Conservation (phyloP, 1,140 invertebrate genomes). For the Ylistrum balloti region DNA sequence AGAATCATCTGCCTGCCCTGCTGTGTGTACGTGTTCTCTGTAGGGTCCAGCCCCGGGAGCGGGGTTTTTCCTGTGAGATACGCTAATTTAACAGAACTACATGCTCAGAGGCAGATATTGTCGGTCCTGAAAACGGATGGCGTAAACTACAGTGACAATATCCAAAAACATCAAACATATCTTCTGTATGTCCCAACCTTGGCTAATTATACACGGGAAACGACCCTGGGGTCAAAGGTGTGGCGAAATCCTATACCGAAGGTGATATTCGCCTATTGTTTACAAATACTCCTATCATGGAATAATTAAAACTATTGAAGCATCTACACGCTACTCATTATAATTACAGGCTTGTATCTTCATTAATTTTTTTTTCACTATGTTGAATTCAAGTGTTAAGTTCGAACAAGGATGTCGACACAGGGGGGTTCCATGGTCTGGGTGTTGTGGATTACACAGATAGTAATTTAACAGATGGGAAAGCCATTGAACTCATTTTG, state of each 20-base stretch:
- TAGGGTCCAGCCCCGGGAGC: slow-evolving; percentile 10
- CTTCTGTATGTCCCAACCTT: neutral
- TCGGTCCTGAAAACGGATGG: neutral
- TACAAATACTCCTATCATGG: neutral
- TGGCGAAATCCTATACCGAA: neutral
- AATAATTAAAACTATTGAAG: neutral
- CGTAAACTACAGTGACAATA: neutral
- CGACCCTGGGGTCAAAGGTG: neutral
- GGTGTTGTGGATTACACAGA: neutral
- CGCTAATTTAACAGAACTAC: neutral
- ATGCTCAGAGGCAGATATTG: neutral
- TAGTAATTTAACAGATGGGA: slow-evolving; percentile 15
- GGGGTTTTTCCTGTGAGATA: neutral
- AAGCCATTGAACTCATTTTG: slow-evolving; percentile 33
- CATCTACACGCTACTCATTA: neutral
- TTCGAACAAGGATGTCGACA: neutral
- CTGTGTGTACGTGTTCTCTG: neutral
- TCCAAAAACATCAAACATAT: neutral
- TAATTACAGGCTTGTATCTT: slow-evolving; percentile 20
- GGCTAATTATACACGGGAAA: slow-evolving; percentile 1
- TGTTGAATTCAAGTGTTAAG: neutral
- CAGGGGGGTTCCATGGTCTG: neutral
- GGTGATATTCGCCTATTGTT: neutral
- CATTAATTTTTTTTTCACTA: neutral
- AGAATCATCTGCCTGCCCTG: slow-evolving; percentile 13